Base-by-base conservation (phyloP, 1,140 invertebrate genomes). In the Brachionus paranguensis region DNA sequence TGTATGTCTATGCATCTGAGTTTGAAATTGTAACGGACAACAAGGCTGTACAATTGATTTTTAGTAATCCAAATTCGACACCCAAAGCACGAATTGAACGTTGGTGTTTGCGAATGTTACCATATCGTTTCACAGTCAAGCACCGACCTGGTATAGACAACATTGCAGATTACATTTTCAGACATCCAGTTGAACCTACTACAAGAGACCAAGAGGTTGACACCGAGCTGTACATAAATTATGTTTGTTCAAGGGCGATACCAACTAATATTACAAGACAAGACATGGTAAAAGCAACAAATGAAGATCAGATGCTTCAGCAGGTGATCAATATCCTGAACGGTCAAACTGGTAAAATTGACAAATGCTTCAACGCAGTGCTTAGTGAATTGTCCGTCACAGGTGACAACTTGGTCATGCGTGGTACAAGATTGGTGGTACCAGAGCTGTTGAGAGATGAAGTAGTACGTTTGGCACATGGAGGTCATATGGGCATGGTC, bases 1-100 rank as follows among this genome's bases (percentile, higher is more conserved):
- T 29, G n/a, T 83, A 83, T 72, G 14, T 83, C 17, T 27, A 17
- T 27, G 81, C 55, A 50, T 41, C 17, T n/a, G 65, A 70, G 37
- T 78, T 83, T 41, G 29, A 27, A n/a, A 68, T 83, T 45, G 10
- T 29, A 10, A 70, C 33, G 20, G 81, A 83, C 50, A 24, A 68
- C 43, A 43, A 47, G 10, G 55, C 81, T 45, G 17, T 83, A 24
- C 43, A 68, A 20, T 83, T 43, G 37, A 72, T 72, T 47, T 72
- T 43, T 24, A 41, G 37, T 17, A 72, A 72, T 41, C 43, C 68
- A 43, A 72, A 41, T 47, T 41, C 33, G 68, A 7, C 33, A 24
- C 33, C 43, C 37, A 41, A 41, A 47, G 68, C 68, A 47, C n/a
- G 24, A 47, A 55, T 24, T 55, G 53, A 55, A 55, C 53, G 53